Conservation (phyloP, 2,888 invertebrate species). For the Sussaba pulchella region DNA sequence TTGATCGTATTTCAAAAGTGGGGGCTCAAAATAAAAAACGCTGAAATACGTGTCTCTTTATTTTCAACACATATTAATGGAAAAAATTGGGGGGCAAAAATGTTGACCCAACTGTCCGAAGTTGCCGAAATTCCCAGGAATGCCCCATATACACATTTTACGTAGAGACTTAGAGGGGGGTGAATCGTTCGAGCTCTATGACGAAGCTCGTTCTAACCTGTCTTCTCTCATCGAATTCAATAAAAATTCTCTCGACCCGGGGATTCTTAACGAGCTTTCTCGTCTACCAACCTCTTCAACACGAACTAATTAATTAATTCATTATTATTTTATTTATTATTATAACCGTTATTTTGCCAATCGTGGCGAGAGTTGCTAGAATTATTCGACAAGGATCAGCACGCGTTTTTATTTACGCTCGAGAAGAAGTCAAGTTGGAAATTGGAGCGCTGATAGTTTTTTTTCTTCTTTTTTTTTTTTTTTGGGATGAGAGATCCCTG, state of each 20-base stretch:
- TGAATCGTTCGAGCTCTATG: slow-evolving; percentile 28
- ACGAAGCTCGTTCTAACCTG: slow-evolving; percentile 1
- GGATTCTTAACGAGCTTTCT: slow-evolving; percentile 20
- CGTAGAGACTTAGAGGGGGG: slow-evolving; percentile 57
- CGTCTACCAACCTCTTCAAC: background rate
- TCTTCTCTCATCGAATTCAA: slow-evolving; percentile 36
- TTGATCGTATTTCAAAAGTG: no score
- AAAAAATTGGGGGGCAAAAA: no score
- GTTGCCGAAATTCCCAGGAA: no score
- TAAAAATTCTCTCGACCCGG: slow-evolving; percentile 35
- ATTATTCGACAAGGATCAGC: background rate
- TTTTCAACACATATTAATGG: no score
- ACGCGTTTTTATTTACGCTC: background rate
- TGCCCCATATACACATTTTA: slow-evolving; percentile 57
- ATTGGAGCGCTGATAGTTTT: slow-evolving; percentile 24
- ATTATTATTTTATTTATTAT: no score
- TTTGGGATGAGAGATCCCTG: slow-evolving; percentile 10
- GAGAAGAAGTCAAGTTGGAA: slow-evolving; percentile 3
- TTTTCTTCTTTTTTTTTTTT: slow-evolving; percentile 7
- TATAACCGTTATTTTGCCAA: background rate
- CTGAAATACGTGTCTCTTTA: no score
- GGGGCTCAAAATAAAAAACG: no score
- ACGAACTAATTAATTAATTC: slow-evolving; percentile 42
- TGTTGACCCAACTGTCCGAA: no score
- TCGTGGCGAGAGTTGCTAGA: background rate